Base-by-base conservation (phyloP, 2,797 vertebrate species). In the Rhinatrema bivittatum region DNA sequence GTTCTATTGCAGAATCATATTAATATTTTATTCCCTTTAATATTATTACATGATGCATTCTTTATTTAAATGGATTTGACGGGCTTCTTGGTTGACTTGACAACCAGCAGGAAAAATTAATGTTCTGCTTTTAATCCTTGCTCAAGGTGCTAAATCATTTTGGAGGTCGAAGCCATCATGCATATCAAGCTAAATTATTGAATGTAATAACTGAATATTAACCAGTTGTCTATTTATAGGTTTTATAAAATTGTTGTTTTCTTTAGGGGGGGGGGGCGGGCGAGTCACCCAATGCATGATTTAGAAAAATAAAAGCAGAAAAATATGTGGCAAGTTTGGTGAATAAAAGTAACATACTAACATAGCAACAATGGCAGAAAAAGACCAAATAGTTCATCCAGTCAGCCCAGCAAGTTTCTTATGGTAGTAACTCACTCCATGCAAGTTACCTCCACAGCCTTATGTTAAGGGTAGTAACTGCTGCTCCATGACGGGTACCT, bases 11-110 rank as follows among this genome's bases (percentile, higher is more conserved):
- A 51, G 46, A 36, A 48, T 30, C 17, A 53, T 72, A 67, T 79
- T 77, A 81, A 77, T 81, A 76, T 78, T 81, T 82, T 75, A 81
- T 73, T 68, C 53, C 39, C 47, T 74, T 77, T 82, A 79, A 75
- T 82, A 75, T 79, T 72, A 78, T 78, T 84, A 73, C 55, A 73
- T 72, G 76, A 80, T 72, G 53, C 67, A 75, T 65, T 46, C 72
- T 76, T 80, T 78, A 69, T 82, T 79, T 81, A 80, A 85, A 71
- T 76, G 62, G 66, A 79, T 74, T 76, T 79, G 82, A 82, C 4
- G 40, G 67, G 63, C 41, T 65, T 74, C 53, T 73, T 72, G 60
- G 74, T 84, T 84, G 79, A 63, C 72, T 69, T 83, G 78, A 79
- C 77, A 79, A 79, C 69, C 64, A 64, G 58, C 71, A 66, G 65